A percentile compares a stretch with the other conserved stretches of the same genome.
Evolutionary conservation across 1,140 invertebrate species (phyloP).

Genomic region (Sminthurides bifidus): DNA sequence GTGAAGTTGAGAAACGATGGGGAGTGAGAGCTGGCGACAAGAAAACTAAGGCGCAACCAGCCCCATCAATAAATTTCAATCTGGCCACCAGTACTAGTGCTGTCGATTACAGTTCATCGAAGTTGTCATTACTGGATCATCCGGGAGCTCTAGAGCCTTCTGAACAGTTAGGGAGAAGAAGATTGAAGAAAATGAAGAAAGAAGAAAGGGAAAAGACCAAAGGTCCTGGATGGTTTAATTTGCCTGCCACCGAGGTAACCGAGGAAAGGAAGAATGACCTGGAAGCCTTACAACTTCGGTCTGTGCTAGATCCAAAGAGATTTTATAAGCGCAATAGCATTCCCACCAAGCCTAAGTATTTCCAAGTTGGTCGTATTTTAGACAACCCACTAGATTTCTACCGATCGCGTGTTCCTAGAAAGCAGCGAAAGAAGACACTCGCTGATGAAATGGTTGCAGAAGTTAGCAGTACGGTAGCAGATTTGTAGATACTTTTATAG

Average conservation of each 20-base stretch:
- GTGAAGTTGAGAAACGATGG: neutral
- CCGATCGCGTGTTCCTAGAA: constrained; percentile 60
- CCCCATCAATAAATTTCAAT: neutral
- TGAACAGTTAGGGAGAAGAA: constrained; percentile 1
- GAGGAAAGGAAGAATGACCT: constrained; percentile 77
- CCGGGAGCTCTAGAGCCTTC: neutral
- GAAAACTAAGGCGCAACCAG: neutral
- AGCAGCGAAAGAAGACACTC: constrained; percentile 70
- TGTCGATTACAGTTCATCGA: neutral
- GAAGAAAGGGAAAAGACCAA: constrained; percentile 56
- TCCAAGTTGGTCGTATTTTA: constrained; percentile 54
- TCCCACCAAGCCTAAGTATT: constrained; percentile 49
- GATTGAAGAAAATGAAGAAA: constrained; percentile 16
- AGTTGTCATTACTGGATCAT: constrained; percentile 1
- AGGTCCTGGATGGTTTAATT: constrained; percentile 73
- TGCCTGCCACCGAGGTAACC: constrained; percentile 74
- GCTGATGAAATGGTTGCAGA: constrained; percentile 58
- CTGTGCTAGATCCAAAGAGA: constrained; percentile 76
- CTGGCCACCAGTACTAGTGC: neutral
- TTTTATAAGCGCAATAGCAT: constrained; percentile 41
- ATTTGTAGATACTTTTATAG: too few relatives aligned
- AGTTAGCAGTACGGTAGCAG: too few relatives aligned
- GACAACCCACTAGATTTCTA: constrained; percentile 47
- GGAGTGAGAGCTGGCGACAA: neutral
- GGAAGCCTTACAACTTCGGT: constrained; percentile 78